Evolutionary conservation across 2,888 invertebrate genomes (phyloP).

Genomic region (Schizaphis graminum): DNA sequence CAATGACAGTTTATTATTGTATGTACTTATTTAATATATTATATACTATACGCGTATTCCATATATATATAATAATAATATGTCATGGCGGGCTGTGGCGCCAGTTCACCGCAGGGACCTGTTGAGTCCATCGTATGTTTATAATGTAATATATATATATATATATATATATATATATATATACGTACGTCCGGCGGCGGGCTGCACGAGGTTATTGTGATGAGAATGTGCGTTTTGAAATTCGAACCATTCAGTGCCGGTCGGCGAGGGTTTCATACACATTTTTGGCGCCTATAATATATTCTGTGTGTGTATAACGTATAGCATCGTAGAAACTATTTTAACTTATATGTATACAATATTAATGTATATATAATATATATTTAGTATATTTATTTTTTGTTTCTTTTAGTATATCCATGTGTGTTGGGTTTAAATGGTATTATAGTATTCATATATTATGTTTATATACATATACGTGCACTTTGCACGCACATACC

Average conservation of each 20-base stretch:
- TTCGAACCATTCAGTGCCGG: not conserved
- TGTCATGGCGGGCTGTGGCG: constrained; percentile 23
- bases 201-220: not conserved
- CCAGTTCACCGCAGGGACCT: constrained; percentile 59
- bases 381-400: not conserved
- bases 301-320: not conserved
- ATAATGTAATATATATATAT: not conserved
- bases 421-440: not conserved
- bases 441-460: not conserved
- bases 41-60: not conserved
- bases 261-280: constrained; percentile 8
- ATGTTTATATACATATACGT: not conserved
- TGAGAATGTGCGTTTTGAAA: constrained; percentile 44
- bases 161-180: not conserved
- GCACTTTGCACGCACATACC: not conserved
- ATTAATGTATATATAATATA: not conserved
- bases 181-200: not conserved
- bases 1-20: not conserved
- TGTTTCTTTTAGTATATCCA: not conserved
- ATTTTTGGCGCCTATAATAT: constrained; percentile 35
- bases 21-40: not conserved
- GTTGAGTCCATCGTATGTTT: constrained; percentile 37
- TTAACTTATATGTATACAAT: not conserved
- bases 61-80: not conserved
- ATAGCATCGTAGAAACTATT: not conserved